phyloP scores from a whole-genome alignment of 2,888 invertebrate species.

The Drosophila atripex region DNA sequence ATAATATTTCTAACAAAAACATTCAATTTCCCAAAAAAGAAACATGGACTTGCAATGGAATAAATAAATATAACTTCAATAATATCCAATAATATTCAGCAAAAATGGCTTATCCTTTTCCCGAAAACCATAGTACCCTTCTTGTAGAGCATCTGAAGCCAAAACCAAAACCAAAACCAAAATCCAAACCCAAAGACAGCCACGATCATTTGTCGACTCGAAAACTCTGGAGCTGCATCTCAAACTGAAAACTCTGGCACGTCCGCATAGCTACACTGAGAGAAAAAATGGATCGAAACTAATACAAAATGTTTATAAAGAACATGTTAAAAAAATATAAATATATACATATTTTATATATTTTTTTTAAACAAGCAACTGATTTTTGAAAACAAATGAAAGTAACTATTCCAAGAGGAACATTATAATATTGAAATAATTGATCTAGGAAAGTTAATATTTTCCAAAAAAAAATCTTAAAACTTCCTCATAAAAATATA shows the following conservation, averaged over 20 bases:
- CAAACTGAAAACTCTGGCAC: slow-evolving; percentile 57
- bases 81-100: no score
- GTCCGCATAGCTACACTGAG: slow-evolving; percentile 59
- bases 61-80: no score
- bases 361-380: background rate
- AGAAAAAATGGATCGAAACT: background rate
- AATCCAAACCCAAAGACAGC: slow-evolving; percentile 45
- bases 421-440: no score
- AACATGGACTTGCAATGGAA: no score
- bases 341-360: no score
- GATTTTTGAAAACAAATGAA: background rate
- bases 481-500: background rate
- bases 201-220: slow-evolving; percentile 75
- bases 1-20: no score
- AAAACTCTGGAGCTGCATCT: slow-evolving; percentile 27
- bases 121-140: background rate
- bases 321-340: background rate
- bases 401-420: background rate
- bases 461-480: background rate
- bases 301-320: background rate
- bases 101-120: no score
- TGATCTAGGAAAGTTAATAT: no score
- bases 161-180: slow-evolving; percentile 5
- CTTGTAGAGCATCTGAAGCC: background rate
- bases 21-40: no score